Evolutionary conservation across 1,140 invertebrate species (phyloP), one percentile per base, ranked within the genome.

Genomic region (Heliconius congener): DNA sequence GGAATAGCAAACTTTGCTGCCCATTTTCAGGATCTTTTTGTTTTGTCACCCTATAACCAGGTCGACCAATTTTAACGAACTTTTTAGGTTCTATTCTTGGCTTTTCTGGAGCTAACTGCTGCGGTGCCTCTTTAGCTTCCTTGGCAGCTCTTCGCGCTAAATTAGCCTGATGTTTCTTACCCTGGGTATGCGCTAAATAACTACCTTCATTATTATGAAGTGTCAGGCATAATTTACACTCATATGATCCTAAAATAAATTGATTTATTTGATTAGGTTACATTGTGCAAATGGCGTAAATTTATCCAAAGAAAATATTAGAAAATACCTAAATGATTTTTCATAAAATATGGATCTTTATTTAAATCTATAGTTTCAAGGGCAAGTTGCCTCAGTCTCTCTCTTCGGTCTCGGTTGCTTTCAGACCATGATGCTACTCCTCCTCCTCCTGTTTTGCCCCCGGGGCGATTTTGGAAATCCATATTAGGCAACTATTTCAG

Each of bases 131-230:
- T 91, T 99, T 99, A 6, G 99, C 99, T 95, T 99, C 99, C 94
- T 99, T 99, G 0, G 99, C 99, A 73, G 99, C 99, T 95, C 99
- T 95, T 55, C 99, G 95, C 9, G 99, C 99, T 88, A 99, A 96
- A 95, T 99, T 99, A 1, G 99, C 98, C 94, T 99, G 99, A 98
- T 99, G 99, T 88, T 99, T 99, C 91, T 99, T 99, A n/a, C 99
- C 99, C 95, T 99, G 99, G 0, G 99, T 99, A 88, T 99, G 99
- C 18, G 99, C 99, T 85, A 99, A 95, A 91, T 99, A 99, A 91
- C 98, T 99, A 3, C 99, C 99, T 95, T 99, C 99, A 95, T 99
- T 99, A 88, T 99, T 99, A 91, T 99, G 99, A 18, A 99, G 95
- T 2, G 99, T 99, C 23, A 99, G 93, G 96, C 99, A 99, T 0